Evolutionary conservation across 1,140 invertebrate genomes (phyloP), one percentile per base, ranked within the genome.

Genomic region (Listronotus bonariensis): DNA sequence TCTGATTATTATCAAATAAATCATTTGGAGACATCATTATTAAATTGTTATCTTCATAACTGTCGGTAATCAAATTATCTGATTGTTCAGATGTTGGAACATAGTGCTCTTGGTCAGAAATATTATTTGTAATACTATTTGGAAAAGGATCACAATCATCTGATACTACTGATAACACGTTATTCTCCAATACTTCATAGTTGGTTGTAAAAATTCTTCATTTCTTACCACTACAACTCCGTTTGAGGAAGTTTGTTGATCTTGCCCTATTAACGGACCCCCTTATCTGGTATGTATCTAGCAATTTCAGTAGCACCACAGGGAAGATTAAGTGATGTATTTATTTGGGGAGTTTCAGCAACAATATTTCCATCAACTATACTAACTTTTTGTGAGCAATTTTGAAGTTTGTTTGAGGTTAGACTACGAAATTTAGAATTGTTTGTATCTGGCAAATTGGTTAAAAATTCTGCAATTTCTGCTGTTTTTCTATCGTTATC

Each of bases 381-480:
- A 10, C 8, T 12, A 36, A 36, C 11, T 1, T 26, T 9, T 10
- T 34, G 32, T 34, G 32, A 34, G n/a, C n/a, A n/a, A n/a, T n/a
- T n/a, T n/a, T n/a, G n/a, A n/a, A n/a, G n/a, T n/a, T n/a, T n/a
- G n/a, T n/a, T n/a, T n/a, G n/a, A n/a, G n/a, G n/a, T n/a, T n/a
- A n/a, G n/a, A n/a, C 2, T 26, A 26, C 20, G 20, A 5, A 3
- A 26, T 26, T 26, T 26, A 26, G 20, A 26, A 36, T 36, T 36
- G 8, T 36, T 36, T 2, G 34, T 36, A 36, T 36, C 34, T 36
- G 49, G 34, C 26, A 38, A 14, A 18, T 60, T 31, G 1, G 46
- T 46, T 18, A 48, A 42, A 42, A 52, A 52, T 32, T 49, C 57
- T 5, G 45, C 57, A 32, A 60, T 60, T 42, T 51, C 45, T n/a